Conservation (phyloP, 1,140 invertebrate species). For the Listronotus bonariensis region DNA sequence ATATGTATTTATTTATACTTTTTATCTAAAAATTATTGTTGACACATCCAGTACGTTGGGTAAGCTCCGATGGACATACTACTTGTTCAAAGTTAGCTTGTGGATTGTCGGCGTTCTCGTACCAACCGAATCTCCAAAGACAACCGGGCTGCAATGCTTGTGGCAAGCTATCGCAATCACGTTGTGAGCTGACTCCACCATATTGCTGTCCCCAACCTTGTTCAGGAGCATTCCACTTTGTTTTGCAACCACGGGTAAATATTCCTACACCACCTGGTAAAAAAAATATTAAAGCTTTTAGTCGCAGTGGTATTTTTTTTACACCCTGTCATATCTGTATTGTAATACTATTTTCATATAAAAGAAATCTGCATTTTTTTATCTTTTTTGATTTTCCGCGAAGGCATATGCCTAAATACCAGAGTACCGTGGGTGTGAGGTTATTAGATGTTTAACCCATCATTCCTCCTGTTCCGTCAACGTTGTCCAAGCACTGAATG, state of each 20-base stretch:
- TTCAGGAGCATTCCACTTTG: conserved; percentile 23
- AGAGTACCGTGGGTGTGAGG: too few species aligned
- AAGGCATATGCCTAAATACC: too few species aligned
- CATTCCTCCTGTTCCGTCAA: too few species aligned
- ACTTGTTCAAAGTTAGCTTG: conserved; percentile 34
- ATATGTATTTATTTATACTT: too few species aligned
- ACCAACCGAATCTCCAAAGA: conserved; percentile 32
- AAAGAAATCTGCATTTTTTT: too few species aligned
- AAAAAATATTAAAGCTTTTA: too few species aligned
- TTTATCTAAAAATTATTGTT: conserved; percentile 12
- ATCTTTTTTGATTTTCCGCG: too few species aligned
- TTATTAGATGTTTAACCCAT: too few species aligned
- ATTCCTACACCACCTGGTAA: conserved; percentile 34
- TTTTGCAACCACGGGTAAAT: conserved; percentile 21
- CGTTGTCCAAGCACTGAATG: too few species aligned
- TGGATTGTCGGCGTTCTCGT: conserved; percentile 32
- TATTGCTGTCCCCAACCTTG: conserved; percentile 33
- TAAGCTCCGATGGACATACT: conserved; percentile 25
- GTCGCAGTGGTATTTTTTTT: too few species aligned
- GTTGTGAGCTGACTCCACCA: conserved; percentile 26
- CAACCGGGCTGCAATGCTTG: conserved; percentile 33
- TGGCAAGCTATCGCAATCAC: conserved; percentile 27
- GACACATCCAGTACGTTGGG: conserved; percentile 11
- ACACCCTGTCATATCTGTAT: too few species aligned
- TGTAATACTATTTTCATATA: too few species aligned